Evolutionary conservation across 2,888 invertebrate genomes (phyloP), one percentile per base, ranked within the genome.

Genomic region (Catocala nupta): DNA sequence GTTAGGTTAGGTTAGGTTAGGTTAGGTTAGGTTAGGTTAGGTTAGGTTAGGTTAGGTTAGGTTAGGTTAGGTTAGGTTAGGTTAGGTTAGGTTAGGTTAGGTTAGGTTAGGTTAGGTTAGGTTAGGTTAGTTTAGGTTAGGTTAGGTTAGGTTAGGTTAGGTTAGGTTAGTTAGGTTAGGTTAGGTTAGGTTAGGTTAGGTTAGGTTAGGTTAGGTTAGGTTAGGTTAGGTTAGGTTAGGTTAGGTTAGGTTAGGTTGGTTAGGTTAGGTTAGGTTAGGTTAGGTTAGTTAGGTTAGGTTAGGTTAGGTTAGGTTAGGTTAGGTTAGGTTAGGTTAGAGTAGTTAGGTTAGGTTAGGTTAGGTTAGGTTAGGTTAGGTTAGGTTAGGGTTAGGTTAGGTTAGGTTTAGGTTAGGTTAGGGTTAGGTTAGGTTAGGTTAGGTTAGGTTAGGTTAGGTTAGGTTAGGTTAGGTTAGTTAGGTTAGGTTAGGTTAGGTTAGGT

Each of bases 401-500:
- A n/a, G n/a, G n/a, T n/a, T n/a, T n/a, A n/a, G n/a, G n/a, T n/a
- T n/a, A n/a, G n/a, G n/a, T n/a, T n/a, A n/a, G n/a, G n/a, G n/a
- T n/a, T n/a, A n/a, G n/a, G 51, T 51, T 50, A 50, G 59, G 59
- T 59, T 59, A 59, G 59, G 59, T 63, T 63, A 63, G 63, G 63
- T 63, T 63, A 59, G 56, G 56, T 56, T 56, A 58, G 60, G 60
- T 61, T 61, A 61, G 60, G 60, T 61, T 61, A 61, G 60, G 60
- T 61, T 61, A 61, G 60, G 60, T 61, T 61, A 61, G 60, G 60
- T 61, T 61, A 61, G 60, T 63, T 60, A 54, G 65, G 65, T 65
- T 65, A 65, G 65, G 65, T 65, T 65, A 63, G 63, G 65, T 65
- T 65, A 61, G 61, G 69, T 61, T 65, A 55, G 60, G 65, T 59